Evolutionary conservation across 2,888 invertebrate species (phyloP), one percentile per base, ranked within the genome.

Genomic region (Phyto melanocephala): DNA sequence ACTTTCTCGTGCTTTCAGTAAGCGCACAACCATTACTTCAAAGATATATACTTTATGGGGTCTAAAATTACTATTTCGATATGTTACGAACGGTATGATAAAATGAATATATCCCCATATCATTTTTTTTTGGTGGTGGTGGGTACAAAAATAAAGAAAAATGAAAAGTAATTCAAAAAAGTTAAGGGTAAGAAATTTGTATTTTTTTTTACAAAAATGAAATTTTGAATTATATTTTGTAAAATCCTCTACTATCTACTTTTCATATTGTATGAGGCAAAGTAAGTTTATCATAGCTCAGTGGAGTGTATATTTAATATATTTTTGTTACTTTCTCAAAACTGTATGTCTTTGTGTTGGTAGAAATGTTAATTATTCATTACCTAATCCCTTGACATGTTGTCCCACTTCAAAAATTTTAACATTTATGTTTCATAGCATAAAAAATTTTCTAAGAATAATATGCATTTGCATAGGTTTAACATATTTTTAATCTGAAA

Each of bases 201-300:
- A 13, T 17, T 24, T 17, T 24, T 67, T 67, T 40, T n/a, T n/a
- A n/a, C n/a, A 22, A 52, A 40, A 6, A 37, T 63, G 17, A 17
- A 54, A 24, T 54, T 52, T 35, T 42, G 24, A 20, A 45, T 7
- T 33, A 45, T 33, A 33, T 42, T 54, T 65, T 68, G 67, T 68
- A 68, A 68, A 68, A 68, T 68, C 52, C 52, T 67, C 54, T 45
- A 6, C 13, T 42, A 11, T 20, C 33, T 35, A n/a, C n/a, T n/a
- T 20, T 60, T 5, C 22, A 20, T 22, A 2, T 20, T 40, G 37
- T n/a, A 40, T 37, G 3, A 56, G 17, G 5, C 15, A 56, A 33
- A 56, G 10, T 17, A 54, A n/a, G n/a, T n/a, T n/a, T 54, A 35
- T 56, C 33, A 58, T 13, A n/a, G n/a, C 37, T 17, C 11, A 20